These are phyloP conservation scores for Epinephelus cyanopodus DNA, from an alignment of 2,113 vertebrate species.

Conservation along the genomic window DNA sequence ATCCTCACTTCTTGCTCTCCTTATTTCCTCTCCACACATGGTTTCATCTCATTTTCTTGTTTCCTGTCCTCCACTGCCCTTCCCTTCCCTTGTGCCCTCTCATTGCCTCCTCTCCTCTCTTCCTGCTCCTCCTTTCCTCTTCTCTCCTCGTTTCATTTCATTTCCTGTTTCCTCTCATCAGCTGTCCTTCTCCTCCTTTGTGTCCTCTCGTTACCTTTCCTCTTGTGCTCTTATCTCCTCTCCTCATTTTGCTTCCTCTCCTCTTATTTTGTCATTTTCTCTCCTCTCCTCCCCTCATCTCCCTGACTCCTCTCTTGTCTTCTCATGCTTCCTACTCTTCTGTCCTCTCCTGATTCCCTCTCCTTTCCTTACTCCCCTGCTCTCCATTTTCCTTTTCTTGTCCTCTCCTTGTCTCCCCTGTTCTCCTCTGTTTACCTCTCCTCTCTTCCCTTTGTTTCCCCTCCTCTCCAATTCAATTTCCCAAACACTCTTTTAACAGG, in stretches of 20 bases:
- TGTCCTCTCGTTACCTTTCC: neutral
- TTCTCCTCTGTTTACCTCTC: neutral
- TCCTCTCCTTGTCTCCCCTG: neutral
- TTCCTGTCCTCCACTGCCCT: neutral
- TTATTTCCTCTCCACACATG: no score
- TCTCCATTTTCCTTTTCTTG: neutral
- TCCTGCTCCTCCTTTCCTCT: neutral
- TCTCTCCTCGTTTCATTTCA: neutral
- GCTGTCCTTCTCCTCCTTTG: neutral
- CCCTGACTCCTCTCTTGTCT: neutral
- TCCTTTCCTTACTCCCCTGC: neutral
- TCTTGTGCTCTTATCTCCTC: neutral
- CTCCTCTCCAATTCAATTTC: slow-evolving; percentile 34
- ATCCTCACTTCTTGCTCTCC: no score
- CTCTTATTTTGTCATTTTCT: neutral
- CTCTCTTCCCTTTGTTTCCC: neutral
- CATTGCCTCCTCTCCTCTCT: neutral
- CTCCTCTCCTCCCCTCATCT: neutral
- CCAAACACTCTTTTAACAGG: slow-evolving; percentile 31
- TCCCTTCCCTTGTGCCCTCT: no score
- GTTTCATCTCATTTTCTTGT: neutral
- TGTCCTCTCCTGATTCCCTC: neutral
- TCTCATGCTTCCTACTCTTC: neutral
- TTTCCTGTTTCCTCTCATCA: neutral
- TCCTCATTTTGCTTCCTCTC: neutral